Conservation (phyloP, 2,888 invertebrate species). For the Pinctada fucata region DNA sequence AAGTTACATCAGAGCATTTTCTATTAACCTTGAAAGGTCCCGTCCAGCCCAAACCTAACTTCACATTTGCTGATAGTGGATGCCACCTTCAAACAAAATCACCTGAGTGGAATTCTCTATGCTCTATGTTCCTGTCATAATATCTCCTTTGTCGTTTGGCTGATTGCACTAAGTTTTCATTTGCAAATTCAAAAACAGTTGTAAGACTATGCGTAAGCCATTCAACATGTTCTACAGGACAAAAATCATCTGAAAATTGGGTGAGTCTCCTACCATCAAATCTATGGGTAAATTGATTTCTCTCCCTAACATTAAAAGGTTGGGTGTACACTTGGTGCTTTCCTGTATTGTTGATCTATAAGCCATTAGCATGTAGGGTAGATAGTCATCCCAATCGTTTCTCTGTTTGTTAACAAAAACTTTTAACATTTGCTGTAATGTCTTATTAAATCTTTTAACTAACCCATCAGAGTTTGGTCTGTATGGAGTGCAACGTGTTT, state of each 20-base stretch:
- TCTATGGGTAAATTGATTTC: too few relatives aligned
- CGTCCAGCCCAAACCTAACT: conserved; percentile 35
- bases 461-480: conserved; percentile 8
- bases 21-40: conserved; percentile 34
- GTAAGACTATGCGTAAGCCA: neutral
- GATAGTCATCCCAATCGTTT: conserved; percentile 39
- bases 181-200: neutral
- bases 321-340: neutral
- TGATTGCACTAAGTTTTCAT: neutral
- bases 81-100: conserved; percentile 39
- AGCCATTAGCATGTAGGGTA: conserved; percentile 23
- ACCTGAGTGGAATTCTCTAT: conserved; percentile 19
- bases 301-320: too few relatives aligned
- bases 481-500: too few relatives aligned
- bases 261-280: neutral
- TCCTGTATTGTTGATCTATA: neutral
- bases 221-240: conserved; percentile 2
- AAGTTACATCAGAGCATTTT: conserved; percentile 16
- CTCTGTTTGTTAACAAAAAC: conserved; percentile 26
- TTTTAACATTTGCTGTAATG: conserved; percentile 29
- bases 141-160: neutral
- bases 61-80: conserved; percentile 25
- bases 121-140: conserved; percentile 19
- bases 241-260: neutral
- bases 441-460: conserved; percentile 20